Conservation (phyloP, 2,113 vertebrate genomes). For the crab-eating macaque (Macaca fascicularis) region T2T-MFA8v1.1 NC_088387.1:11062001-11062500, state of each 20-base stretch:
- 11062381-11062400: background rate
- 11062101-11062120: background rate
- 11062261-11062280: background rate
- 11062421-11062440: constrained; percentile 11
- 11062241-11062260: background rate
- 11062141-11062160: background rate
- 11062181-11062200: background rate
- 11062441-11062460: constrained; percentile 2
- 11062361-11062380: background rate
- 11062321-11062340: background rate
- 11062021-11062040: constrained; percentile 41
- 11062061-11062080: constrained; percentile 17
- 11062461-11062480: constrained; percentile 24
- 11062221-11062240: background rate
- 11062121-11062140: background rate
- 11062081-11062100: background rate
- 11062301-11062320: background rate
- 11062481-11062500: background rate
- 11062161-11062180: background rate
- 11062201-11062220: background rate
- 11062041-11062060: constrained; percentile 34
- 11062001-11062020: background rate
- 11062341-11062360: background rate
- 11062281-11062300: background rate
- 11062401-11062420: background rate